These are phyloP conservation scores for Hemibagrus guttatus DNA, from an alignment of 2,797 vertebrate genomes.

Conservation along the genomic window DNA sequence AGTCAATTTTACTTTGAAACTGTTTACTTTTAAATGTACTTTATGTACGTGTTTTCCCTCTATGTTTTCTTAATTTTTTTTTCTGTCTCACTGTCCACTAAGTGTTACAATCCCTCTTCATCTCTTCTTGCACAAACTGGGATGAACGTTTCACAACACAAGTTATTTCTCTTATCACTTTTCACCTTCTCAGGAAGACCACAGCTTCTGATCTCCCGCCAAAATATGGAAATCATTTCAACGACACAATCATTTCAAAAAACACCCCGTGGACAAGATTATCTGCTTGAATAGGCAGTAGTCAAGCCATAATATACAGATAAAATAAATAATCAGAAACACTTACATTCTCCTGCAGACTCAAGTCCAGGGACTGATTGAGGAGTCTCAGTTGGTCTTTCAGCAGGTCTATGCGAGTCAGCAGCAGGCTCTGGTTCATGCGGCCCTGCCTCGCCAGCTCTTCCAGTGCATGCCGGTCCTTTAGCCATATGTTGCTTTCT, in stretches of 20 bases:
- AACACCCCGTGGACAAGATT: neutral
- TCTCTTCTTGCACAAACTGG: neutral
- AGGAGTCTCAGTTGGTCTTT: slow-evolving; percentile 47
- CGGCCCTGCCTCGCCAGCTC: slow-evolving; percentile 50
- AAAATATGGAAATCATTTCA: slow-evolving; percentile 37
- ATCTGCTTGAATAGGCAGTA: neutral
- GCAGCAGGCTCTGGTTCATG: slow-evolving; percentile 42
- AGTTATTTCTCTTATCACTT: slow-evolving; percentile 3
- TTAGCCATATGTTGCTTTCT: slow-evolving; percentile 31
- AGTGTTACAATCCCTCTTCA: neutral
- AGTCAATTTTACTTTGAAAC: neutral
- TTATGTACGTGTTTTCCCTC: neutral
- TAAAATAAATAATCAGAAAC: neutral
- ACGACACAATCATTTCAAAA: neutral
- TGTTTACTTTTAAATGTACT: neutral
- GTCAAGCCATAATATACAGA: neutral
- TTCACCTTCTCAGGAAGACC: slow-evolving; percentile 43
- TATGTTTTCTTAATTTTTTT: neutral
- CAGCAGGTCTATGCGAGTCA: slow-evolving; percentile 41
- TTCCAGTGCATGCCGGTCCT: slow-evolving; percentile 68
- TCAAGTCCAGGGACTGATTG: slow-evolving; percentile 63
- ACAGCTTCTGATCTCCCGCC: neutral
- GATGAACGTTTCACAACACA: neutral
- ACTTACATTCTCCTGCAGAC: slow-evolving; percentile 66
- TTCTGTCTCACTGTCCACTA: neutral